phyloP scores from a whole-genome alignment of 1,140 invertebrate genomes.

The Sinonovacula constricta region DNA sequence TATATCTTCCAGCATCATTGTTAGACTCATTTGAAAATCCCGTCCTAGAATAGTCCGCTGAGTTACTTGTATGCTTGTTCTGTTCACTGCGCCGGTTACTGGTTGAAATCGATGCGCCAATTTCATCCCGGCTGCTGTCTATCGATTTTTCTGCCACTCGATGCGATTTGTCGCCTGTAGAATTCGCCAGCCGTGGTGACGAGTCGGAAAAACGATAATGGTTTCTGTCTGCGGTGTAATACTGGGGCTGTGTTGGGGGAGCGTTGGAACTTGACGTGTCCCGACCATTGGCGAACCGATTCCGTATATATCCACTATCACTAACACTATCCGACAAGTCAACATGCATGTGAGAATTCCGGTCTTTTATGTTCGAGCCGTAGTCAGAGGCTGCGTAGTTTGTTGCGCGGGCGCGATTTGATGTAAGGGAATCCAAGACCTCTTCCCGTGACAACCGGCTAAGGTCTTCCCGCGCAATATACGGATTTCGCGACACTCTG shows the following conservation, averaged over 20 bases:
- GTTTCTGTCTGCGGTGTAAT: not conserved
- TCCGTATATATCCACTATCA: not conserved
- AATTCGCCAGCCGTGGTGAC: not conserved
- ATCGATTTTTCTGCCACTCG: constrained; percentile 44
- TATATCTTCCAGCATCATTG: not conserved
- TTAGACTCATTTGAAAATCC: not conserved
- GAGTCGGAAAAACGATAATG: not conserved
- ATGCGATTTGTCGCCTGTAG: constrained; percentile 33
- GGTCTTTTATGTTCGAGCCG: not conserved
- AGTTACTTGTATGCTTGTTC: constrained; percentile 14
- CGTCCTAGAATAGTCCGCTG: not conserved
- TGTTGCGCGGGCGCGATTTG: not conserved
- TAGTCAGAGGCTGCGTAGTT: constrained; percentile 40
- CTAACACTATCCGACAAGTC: constrained; percentile 33
- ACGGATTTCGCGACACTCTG: constrained; percentile 11
- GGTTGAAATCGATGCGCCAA: constrained; percentile 19
- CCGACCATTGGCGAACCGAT: not conserved
- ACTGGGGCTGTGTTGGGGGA: not conserved
- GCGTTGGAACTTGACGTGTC: not conserved
- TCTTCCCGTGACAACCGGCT: not conserved
- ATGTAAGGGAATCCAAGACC: not conserved
- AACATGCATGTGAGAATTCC: not conserved
- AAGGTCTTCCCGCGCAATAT: constrained; percentile 22
- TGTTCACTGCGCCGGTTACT: not conserved
- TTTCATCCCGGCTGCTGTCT: constrained; percentile 7